A percentile compares a stretch with the other conserved stretches of the same genome.
Evolutionary conservation across 2,888 invertebrate genomes (phyloP).

Genomic region (Nemurella pictetii): DNA sequence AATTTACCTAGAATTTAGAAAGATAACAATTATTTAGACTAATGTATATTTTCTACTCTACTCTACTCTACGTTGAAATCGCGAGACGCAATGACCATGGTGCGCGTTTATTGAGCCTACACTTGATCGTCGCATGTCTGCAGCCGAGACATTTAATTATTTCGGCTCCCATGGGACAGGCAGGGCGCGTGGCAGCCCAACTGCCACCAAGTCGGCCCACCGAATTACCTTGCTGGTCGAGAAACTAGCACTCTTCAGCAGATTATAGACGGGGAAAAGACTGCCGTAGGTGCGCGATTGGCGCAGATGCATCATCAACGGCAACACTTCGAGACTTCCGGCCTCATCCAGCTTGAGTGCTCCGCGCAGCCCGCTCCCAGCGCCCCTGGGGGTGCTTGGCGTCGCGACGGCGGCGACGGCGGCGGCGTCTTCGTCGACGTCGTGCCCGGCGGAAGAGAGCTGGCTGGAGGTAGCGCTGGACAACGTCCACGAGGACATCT

Average conservation of each 20-base stretch:
- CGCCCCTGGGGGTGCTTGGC: background rate
- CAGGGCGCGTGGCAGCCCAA: background rate
- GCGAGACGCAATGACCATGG: too few species aligned
- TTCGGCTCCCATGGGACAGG: too few species aligned
- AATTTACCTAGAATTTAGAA: too few species aligned
- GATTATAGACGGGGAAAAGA: constrained; percentile 64
- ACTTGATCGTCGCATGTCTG: too few species aligned
- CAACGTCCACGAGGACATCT: background rate
- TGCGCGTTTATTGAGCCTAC: too few species aligned
- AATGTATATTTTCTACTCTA: too few species aligned
- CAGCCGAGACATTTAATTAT: too few species aligned
- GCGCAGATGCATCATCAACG: constrained; percentile 4
- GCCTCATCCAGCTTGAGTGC: background rate
- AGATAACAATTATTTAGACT: too few species aligned
- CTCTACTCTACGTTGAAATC: too few species aligned
- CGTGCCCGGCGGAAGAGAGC: background rate
- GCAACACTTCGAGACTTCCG: background rate
- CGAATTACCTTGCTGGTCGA: constrained; percentile 10
- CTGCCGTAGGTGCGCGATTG: constrained; percentile 61
- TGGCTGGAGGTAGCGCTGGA: background rate
- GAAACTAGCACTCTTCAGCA: constrained; percentile 54
- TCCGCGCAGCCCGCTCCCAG: background rate
- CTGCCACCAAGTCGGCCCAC: background rate
- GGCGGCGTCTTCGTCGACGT: background rate
- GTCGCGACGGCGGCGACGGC: too few species aligned